phyloP scores from a whole-genome alignment of 2,888 invertebrate species.

The Hoplodrina ambigua region DNA sequence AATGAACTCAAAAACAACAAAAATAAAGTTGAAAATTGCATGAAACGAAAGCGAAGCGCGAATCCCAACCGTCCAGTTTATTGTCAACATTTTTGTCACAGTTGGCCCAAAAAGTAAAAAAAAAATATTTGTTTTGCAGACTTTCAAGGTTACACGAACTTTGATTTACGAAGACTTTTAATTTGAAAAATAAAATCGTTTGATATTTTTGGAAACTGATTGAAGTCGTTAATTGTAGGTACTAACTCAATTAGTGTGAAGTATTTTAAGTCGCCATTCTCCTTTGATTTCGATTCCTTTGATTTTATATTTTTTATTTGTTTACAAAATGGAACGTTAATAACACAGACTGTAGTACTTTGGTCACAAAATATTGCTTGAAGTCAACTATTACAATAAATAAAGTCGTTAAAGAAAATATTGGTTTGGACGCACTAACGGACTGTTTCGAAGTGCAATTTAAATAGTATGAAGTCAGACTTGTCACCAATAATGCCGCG shows the following conservation, averaged over 20 bases:
- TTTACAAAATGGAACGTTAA: constrained; percentile 14
- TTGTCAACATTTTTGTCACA: too few relatives aligned
- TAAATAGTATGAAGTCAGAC: not conserved
- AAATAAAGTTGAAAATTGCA: too few relatives aligned
- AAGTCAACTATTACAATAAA: not conserved
- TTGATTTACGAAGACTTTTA: not conserved
- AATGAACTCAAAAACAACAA: too few relatives aligned
- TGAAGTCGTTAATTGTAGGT: constrained; percentile 15
- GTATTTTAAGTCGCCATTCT: not conserved
- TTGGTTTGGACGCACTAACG: too few relatives aligned
- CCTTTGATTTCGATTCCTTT: constrained; percentile 26
- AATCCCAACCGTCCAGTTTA: too few relatives aligned
- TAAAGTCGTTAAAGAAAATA: not conserved
- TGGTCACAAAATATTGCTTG: constrained; percentile 3
- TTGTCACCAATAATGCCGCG: constrained; percentile 3
- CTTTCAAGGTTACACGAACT: not conserved
- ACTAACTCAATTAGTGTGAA: constrained; percentile 29
- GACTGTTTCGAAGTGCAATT: not conserved
- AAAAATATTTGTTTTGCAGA: constrained; percentile 2
- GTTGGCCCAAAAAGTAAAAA: not conserved
- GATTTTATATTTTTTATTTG: constrained; percentile 9
- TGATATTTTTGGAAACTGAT: constrained; percentile 3
- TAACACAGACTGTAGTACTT: constrained; percentile 1
- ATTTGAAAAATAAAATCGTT: constrained; percentile 1
- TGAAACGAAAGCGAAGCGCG: too few relatives aligned